These are phyloP conservation scores for Zosterops pallidus DNA, from an alignment of 2,113 vertebrate species.

Conservation along the genomic window DNA sequence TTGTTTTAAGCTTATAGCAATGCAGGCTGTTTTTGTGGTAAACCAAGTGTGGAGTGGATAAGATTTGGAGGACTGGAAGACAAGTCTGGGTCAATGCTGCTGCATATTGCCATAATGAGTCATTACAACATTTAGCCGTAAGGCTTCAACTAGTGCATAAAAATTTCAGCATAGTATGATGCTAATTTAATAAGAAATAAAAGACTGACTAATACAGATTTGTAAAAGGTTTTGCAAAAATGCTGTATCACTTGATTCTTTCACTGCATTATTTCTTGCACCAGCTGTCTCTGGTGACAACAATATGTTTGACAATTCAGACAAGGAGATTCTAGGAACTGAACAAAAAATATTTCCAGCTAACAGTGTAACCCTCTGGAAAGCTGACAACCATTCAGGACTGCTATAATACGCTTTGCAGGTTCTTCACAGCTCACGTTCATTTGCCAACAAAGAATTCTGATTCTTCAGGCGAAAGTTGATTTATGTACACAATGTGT, in stretches of 20 bases:
- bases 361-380: neutral
- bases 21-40: neutral
- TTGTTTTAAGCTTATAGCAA: neutral
- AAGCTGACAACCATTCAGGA: neutral
- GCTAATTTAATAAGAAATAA: conserved; percentile 24
- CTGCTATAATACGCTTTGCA: neutral
- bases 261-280: neutral
- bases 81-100: neutral
- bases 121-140: neutral
- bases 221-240: neutral
- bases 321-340: neutral
- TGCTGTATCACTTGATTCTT: neutral
- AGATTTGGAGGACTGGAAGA: neutral
- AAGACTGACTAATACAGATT: neutral
- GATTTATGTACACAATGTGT: neutral
- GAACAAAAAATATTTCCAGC: neutral
- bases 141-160: neutral
- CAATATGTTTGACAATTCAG: neutral
- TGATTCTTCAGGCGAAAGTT: neutral
- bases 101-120: neutral
- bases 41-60: neutral
- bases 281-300: neutral
- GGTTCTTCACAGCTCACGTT: neutral
- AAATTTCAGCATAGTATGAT: neutral
- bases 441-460: neutral